Conservation (phyloP, 1,140 invertebrate genomes). For the Oppia nitens region DNA sequence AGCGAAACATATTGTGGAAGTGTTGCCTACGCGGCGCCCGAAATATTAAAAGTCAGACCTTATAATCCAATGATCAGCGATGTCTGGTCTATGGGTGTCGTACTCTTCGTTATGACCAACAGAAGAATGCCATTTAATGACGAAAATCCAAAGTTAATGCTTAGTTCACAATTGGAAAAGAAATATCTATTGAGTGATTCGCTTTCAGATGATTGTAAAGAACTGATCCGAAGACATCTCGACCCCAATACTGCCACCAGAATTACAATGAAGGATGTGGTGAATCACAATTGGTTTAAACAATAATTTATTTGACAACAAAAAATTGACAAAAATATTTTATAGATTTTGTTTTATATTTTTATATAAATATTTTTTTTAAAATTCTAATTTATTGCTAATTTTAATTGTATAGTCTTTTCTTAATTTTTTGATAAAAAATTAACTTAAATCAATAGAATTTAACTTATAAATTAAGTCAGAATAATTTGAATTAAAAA, state of each 20-base stretch:
- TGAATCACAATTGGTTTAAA: background rate
- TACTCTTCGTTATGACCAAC: conserved; percentile 1
- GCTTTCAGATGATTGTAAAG: background rate
- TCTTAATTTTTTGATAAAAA: no score
- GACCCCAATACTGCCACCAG: background rate
- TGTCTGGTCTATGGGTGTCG: conserved; percentile 1
- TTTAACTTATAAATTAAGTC: no score
- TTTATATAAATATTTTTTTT: no score
- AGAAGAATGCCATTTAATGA: conserved; percentile 21
- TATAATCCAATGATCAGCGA: conserved; percentile 2
- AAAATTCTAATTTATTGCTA: no score
- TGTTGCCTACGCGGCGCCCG: conserved; percentile 9
- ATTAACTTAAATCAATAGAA: no score
- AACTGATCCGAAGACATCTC: background rate
- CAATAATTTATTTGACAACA: no score
- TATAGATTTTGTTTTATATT: no score
- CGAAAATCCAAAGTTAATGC: conserved; percentile 16
- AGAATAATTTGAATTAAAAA: no score
- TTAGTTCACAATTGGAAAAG: background rate
- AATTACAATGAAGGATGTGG: background rate
- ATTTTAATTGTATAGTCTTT: no score
- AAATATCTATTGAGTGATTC: no score
- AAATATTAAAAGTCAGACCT: background rate
- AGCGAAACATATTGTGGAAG: conserved; percentile 8
- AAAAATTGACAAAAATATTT: no score